phyloP scores from a whole-genome alignment of 1,140 invertebrate species.

The Pentalonia nigronervosa region DNA sequence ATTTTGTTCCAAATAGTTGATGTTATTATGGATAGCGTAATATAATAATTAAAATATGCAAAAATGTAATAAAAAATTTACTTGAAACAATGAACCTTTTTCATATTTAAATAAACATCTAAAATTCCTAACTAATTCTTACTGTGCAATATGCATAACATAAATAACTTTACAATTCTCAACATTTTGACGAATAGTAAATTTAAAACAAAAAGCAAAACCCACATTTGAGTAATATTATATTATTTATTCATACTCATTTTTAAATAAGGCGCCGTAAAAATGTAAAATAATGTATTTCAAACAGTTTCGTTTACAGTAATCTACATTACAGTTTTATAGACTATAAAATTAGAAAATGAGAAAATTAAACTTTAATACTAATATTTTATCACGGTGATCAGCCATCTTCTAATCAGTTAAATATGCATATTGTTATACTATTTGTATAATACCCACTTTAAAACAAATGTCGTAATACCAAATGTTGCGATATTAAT shows the following conservation, averaged over 20 bases:
- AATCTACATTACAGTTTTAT: no score
- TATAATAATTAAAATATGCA: background rate
- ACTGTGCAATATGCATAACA: background rate
- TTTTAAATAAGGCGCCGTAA: background rate
- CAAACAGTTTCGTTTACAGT: background rate
- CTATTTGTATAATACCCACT: background rate
- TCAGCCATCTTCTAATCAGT: background rate
- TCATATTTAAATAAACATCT: background rate
- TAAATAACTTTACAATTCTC: background rate
- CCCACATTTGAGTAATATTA: background rate
- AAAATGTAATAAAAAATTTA: background rate
- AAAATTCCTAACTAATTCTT: background rate
- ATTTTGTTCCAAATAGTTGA: background rate
- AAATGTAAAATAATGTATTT: background rate
- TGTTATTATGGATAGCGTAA: background rate
- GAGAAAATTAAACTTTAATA: background rate
- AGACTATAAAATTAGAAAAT: no score
- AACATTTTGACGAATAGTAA: background rate
- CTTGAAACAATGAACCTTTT: background rate
- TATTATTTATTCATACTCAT: background rate
- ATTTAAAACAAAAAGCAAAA: background rate
- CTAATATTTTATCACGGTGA: background rate
- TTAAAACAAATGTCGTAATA: background rate
- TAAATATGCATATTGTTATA: background rate
- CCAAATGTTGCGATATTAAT: background rate